Percentiles rank a stretch among this genome's conserved stretches.
These are phyloP conservation scores for Chouioia cunea DNA, from an alignment of 2,888 invertebrate species.

Conservation along the genomic window DNA sequence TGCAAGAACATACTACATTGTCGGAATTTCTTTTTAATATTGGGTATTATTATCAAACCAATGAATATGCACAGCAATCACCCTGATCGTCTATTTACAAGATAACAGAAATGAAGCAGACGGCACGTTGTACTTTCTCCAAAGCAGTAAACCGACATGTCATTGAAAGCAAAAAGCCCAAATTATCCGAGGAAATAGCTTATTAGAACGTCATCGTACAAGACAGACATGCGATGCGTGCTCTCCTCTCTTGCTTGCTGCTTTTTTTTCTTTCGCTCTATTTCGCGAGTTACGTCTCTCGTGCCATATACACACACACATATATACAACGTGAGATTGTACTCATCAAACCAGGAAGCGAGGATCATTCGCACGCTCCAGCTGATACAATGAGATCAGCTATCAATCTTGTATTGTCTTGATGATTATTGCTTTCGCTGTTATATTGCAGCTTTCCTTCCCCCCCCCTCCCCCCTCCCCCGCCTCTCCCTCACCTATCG, in stretches of 20 bases:
- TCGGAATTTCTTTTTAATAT: too few relatives aligned
- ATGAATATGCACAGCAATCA: too few relatives aligned
- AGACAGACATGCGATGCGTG: slow-evolving; percentile 44
- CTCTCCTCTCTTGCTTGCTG: slow-evolving; percentile 25
- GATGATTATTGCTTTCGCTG: slow-evolving; percentile 58
- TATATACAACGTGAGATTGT: slow-evolving; percentile 11
- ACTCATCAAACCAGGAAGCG: slow-evolving; percentile 14
- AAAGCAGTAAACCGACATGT: background rate
- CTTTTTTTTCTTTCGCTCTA: background rate
- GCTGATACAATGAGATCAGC: slow-evolving; percentile 59
- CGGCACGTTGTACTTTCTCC: background rate
- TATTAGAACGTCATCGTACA: slow-evolving; percentile 48
- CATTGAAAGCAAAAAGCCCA: background rate
- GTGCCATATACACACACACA: slow-evolving; percentile 7
- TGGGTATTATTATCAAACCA: too few relatives aligned
- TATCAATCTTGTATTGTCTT: slow-evolving; percentile 59
- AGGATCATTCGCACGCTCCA: slow-evolving; percentile 65
- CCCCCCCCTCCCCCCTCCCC: background rate
- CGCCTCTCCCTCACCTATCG: background rate
- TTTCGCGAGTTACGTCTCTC: background rate
- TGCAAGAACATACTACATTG: too few relatives aligned
- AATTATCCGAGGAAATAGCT: background rate
- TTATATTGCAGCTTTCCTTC: slow-evolving; percentile 10
- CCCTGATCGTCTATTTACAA: background rate
- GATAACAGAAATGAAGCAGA: background rate